Evolutionary conservation across 2,797 vertebrate species (phyloP).

Genomic region (Choloepus didactylus): DNA sequence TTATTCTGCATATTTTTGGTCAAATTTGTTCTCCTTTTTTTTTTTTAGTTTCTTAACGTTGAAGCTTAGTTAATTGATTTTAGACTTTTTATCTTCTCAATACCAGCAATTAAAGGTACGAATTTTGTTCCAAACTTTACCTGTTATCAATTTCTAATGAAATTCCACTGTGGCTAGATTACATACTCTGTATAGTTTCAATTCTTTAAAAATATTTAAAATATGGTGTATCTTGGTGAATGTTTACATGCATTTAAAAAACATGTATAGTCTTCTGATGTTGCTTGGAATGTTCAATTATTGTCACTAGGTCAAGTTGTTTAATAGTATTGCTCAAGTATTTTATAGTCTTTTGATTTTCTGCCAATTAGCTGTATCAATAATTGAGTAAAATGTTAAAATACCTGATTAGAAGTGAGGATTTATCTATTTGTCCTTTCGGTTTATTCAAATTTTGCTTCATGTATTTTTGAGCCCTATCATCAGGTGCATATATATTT

Average conservation of each 20-base stretch:
- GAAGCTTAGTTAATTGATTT: not conserved
- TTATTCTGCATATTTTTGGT: conserved; percentile 34
- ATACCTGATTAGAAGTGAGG: no score
- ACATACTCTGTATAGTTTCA: not conserved
- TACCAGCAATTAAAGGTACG: conserved; percentile 21
- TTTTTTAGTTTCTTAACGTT: not conserved
- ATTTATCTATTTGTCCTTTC: not conserved
- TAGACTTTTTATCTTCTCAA: conserved; percentile 39
- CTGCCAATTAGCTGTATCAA: not conserved
- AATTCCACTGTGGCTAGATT: not conserved
- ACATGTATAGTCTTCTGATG: not conserved
- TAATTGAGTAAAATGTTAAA: not conserved
- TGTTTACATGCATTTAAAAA: not conserved
- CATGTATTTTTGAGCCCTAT: conserved; percentile 1
- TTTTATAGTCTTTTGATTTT: not conserved
- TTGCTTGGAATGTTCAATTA: not conserved
- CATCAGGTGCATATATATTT: not conserved
- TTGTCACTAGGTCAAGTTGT: not conserved
- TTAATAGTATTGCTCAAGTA: not conserved
- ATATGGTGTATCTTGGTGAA: not conserved
- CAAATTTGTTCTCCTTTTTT: not conserved
- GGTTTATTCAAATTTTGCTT: conserved; percentile 30
- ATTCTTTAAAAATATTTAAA: conserved; percentile 17
- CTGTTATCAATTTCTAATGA: conserved; percentile 46
- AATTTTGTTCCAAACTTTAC: not conserved